A percentile compares a stretch with the other conserved stretches of the same genome.
Evolutionary conservation across 2,797 vertebrate genomes (phyloP).

Genomic region (Hydrophis major): DNA sequence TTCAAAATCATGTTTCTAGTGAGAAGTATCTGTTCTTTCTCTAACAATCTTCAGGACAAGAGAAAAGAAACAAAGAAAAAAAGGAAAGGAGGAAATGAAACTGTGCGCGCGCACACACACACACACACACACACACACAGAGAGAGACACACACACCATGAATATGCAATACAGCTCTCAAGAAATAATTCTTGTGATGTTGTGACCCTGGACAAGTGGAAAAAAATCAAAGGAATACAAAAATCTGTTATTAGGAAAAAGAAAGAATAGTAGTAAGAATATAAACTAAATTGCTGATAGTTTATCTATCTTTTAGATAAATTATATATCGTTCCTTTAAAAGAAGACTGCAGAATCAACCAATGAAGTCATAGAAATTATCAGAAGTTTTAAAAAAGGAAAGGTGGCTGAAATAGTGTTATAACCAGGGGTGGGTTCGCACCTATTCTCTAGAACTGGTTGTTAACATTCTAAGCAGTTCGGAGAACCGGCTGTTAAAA

Average conservation of each 20-base stretch:
- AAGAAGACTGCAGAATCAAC: background rate
- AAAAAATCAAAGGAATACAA: background rate
- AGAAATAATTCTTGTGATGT: background rate
- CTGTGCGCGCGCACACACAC: background rate
- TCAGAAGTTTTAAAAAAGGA: background rate
- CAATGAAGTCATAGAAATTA: background rate
- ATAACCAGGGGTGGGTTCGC: background rate
- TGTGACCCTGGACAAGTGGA: background rate
- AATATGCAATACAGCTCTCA: background rate
- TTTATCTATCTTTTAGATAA: background rate
- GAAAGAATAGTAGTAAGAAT: background rate
- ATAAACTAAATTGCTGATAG: background rate
- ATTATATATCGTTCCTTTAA: background rate
- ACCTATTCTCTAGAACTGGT: too few relatives aligned
- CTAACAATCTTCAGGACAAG: background rate
- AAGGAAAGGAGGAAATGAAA: background rate
- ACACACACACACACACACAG: too few relatives aligned
- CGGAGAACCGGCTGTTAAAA: too few relatives aligned
- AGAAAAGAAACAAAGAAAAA: background rate
- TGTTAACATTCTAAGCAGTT: too few relatives aligned
- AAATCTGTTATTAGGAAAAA: background rate
- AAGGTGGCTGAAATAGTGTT: background rate
- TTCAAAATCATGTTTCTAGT: background rate
- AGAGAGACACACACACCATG: background rate
- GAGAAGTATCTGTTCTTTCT: background rate